Base-by-base conservation (phyloP, 2,888 invertebrate genomes). In the Pardosa pseudoannulata region DNA sequence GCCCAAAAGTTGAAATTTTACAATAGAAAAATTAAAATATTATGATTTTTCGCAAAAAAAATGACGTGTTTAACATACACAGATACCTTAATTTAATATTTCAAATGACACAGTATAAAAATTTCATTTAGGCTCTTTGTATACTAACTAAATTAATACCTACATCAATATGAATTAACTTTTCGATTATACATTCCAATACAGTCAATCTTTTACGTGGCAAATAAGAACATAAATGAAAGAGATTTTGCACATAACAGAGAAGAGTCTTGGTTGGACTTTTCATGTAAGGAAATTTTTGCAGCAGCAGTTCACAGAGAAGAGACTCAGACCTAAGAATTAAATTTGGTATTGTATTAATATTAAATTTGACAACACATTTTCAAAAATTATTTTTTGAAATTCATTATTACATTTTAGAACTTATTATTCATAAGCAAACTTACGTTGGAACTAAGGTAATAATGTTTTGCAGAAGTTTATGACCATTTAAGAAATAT, bases 231-330 rank as follows among this genome's bases (percentile, higher is more conserved):
- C 94, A 92, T 89, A 97, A 93, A 93, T 94, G 94, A 75, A 98
- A 93, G 64, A 97, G 91, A 91, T 97, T 96, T 90, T 95, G 94
- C 23, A 96, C 91, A 91, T 95, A 98, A 13, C 95, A 94, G 90
- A 95, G 94, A 89, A 96, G 95, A 0, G 93, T 91, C 90, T 94
- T 94, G 2, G 94, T 92, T 0, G 94, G 93, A 80, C 93, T 94
- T 90, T 94, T 95, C 91, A 94, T 93, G 91, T 96, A 97, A 0
- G 98, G 98, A 91, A 95, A 97, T 70, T 93, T 92, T 1, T 93
- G 92, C 79, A 93, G 92, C 23, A 96, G 92, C 13, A 94, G 93
- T 68, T 94, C 93, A 89, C 95, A 91, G 23, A 97, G 91, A 28
- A 95, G 91, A 88, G 95, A 94, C 90, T 94, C 94, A 29, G 95